Evolutionary conservation across 1,140 invertebrate genomes (phyloP), one percentile per base, ranked within the genome.

Genomic region (Drosophila kohkoa): DNA sequence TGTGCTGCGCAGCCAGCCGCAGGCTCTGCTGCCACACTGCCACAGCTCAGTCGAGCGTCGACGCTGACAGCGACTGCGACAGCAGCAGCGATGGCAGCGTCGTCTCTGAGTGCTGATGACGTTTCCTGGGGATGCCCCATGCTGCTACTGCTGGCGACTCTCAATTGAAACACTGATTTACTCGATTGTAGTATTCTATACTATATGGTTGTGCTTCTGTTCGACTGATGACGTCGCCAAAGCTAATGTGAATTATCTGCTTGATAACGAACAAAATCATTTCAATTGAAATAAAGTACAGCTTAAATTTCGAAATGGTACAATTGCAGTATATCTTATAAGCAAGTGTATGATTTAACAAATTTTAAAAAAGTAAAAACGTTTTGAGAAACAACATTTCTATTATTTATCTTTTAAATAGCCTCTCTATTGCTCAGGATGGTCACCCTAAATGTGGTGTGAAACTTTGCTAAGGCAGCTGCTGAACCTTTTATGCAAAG

Each of bases 11-110:
- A 77, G 71, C 41, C 35, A 28, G 54, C 64, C 48, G 68, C 72
- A 85, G 81, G 78, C 85, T 85, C 66, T 78, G 75, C 70, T 69
- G 82, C 76, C 57, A 77, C 69, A 67, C 25, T 70, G 81, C 58
- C 65, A 71, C 43, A 64, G 48, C 64, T 55, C 10, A 68, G 54
- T 46, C 52, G 7, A 25, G 16, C 67, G 70, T 45, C 48, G 62
- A 49, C 78, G 81, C 55, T 73, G 54, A 7, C 81, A 16, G 3
- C 60, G 59, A 13, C 67, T 46, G 28, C 74, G 73, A 32, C 68
- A 41, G 4, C 67, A 20, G 1, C 35, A 1, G 35, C 54, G 52
- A 5, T 48, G 25, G 38, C 41, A 5, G 8, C 69, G 10, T 6
- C n/a, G 15, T 58, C 2, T 48, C n/a, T 46, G 65, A 46, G 45